A percentile compares a stretch with the other conserved stretches of the same genome.
phyloP scores from a whole-genome alignment of 92 coral and sea anemone species.

The Isaurus tuberculatus region DNA sequence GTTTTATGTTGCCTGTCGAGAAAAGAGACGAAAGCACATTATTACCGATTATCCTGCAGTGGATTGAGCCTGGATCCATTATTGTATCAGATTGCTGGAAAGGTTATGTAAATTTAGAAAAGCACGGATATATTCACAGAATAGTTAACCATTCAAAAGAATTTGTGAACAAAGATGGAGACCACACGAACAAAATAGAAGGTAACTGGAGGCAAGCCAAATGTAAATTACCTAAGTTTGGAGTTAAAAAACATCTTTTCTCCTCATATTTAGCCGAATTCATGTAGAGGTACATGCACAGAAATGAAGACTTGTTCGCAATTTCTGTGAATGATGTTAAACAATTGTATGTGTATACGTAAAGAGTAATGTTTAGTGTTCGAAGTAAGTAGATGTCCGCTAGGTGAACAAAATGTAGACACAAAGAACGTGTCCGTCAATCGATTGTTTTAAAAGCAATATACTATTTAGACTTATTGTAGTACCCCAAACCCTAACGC shows the following conservation, averaged over 20 bases:
- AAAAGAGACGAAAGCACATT: constrained; percentile 5
- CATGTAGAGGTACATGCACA: too few relatives aligned
- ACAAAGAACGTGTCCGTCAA: too few relatives aligned
- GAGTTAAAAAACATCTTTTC: not conserved
- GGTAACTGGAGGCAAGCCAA: constrained; percentile 2
- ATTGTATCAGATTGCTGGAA: constrained; percentile 10
- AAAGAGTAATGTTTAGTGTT: too few relatives aligned
- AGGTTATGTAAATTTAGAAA: not conserved
- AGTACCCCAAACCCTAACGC: too few relatives aligned
- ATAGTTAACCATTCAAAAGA: not conserved
- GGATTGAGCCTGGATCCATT: constrained; percentile 15
- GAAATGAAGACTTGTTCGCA: too few relatives aligned
- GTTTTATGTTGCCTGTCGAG: not conserved
- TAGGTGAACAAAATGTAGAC: too few relatives aligned
- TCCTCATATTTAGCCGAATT: not conserved
- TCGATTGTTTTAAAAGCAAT: too few relatives aligned
- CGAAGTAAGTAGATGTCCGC: too few relatives aligned
- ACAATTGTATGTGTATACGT: too few relatives aligned
- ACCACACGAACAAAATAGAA: constrained; percentile 13
- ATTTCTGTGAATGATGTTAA: too few relatives aligned
- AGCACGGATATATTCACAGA: constrained; percentile 1
- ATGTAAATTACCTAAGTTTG: constrained; percentile 8
- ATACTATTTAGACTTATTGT: too few relatives aligned
- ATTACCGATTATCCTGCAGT: not conserved
- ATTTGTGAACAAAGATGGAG: constrained; percentile 13